Evolutionary conservation across 1,140 invertebrate genomes (phyloP).

Genomic region (Lepidotrigona ventralis): DNA sequence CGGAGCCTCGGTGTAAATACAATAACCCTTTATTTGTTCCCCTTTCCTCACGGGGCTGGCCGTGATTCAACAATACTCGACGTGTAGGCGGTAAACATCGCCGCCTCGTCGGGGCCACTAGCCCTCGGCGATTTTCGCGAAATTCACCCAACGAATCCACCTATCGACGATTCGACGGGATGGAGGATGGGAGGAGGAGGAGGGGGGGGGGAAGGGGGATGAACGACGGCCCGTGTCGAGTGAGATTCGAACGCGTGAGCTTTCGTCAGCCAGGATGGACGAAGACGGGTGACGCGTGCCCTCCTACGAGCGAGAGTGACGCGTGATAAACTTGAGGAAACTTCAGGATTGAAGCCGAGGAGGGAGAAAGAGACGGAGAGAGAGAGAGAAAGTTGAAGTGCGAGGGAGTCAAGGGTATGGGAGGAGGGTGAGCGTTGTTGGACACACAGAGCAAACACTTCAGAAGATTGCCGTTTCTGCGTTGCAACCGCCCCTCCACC

Average conservation of each 20-base stretch:
- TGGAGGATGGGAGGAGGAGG: too few species aligned
- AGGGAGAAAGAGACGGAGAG: slow-evolving; percentile 11
- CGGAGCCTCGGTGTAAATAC: slow-evolving; percentile 76
- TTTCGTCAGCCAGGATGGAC: slow-evolving; percentile 24
- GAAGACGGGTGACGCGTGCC: slow-evolving; percentile 1
- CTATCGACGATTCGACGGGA: slow-evolving; percentile 45
- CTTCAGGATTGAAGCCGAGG: slow-evolving; percentile 18
- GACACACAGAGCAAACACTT: slow-evolving; percentile 75
- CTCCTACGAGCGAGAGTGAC: slow-evolving; percentile 32
- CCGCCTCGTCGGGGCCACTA: slow-evolving; percentile 54
- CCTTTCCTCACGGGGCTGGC: slow-evolving; percentile 68
- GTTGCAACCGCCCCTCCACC: slow-evolving; percentile 49
- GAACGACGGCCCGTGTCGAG: slow-evolving; percentile 33
- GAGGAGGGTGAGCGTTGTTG: slow-evolving; percentile 59
- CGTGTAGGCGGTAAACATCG: slow-evolving; percentile 73
- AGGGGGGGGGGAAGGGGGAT: not conserved
- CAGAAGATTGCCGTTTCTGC: slow-evolving; percentile 69
- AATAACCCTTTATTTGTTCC: slow-evolving; percentile 81
- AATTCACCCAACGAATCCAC: slow-evolving; percentile 59
- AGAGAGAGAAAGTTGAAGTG: slow-evolving; percentile 21
- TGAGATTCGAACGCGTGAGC: slow-evolving; percentile 27
- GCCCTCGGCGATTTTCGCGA: slow-evolving; percentile 70
- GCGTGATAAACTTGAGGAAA: slow-evolving; percentile 49
- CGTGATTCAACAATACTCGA: slow-evolving; percentile 79
- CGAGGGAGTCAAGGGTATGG: slow-evolving; percentile 31